Evolutionary conservation across 2,888 invertebrate species (phyloP).

Genomic region (Amblyteles armatorius): DNA sequence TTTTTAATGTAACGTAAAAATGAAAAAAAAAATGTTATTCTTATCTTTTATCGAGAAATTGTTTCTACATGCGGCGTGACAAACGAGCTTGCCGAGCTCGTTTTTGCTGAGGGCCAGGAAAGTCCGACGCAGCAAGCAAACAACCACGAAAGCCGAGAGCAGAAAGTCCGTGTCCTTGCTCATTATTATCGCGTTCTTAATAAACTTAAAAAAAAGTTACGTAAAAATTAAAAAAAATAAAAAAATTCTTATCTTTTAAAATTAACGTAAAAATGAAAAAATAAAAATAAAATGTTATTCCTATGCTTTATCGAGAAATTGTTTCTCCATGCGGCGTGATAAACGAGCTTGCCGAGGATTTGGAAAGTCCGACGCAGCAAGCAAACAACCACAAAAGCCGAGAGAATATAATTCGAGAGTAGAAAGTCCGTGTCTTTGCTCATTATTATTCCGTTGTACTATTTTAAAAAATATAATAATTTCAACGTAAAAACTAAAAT

Average conservation of each 20-base stretch:
- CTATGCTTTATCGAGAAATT: conserved; percentile 48
- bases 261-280: too few species aligned
- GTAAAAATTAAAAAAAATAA: conserved; percentile 9
- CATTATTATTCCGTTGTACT: background rate
- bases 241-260: too few species aligned
- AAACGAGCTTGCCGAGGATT: background rate
- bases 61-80: conserved; percentile 31
- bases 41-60: conserved; percentile 49
- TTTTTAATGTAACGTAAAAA: background rate
- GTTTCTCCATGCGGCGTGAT: conserved; percentile 32
- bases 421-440: conserved; percentile 44
- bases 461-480: conserved; percentile 1
- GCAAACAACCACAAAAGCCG: conserved; percentile 37
- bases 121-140: conserved; percentile 26
- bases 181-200: background rate
- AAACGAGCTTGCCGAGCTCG: conserved; percentile 6
- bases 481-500: background rate
- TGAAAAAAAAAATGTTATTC: background rate
- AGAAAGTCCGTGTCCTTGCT: conserved; percentile 43
- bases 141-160: conserved; percentile 39
- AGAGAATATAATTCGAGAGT: conserved; percentile 34
- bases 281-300: background rate
- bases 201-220: too few species aligned
- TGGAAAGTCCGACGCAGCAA: conserved; percentile 7
- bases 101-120: too few species aligned